Evolutionary conservation across 2,113 vertebrate species (phyloP), one percentile per base, ranked within the genome.

Genomic region (Calyptommatus sinebrachiatus): DNA sequence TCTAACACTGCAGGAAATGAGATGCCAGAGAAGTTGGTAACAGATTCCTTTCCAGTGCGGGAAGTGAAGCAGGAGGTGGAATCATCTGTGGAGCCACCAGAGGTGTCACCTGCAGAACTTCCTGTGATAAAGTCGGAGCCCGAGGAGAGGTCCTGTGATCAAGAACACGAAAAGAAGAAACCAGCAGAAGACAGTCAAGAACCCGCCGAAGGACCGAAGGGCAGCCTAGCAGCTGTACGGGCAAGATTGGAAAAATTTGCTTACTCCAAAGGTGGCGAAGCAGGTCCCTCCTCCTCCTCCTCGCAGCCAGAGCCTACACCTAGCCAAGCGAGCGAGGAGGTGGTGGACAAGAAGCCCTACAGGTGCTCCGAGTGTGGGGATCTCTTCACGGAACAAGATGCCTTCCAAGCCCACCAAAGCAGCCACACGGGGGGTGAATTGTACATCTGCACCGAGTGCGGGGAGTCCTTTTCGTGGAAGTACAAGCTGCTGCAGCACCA

Each of bases 21-120:
- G 21, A 29, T 31, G 11, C 48, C 48, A 53, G 57, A 2, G 2
- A 21, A 70, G 14, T n/a, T 7, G 4, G 5, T 1, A 6, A 8
- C 35, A 1, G 45, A 11, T 24, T 45, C 69, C 11, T 35, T 31
- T 7, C 8, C 2, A 10, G 22, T 45, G 8, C 20, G 4, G 8
- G 21, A n/a, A 12, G n/a, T 14, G 18, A 5, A 35, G 1, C 2
- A 9, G 8, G n/a, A 8, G 18, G 8, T 26, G 1, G 4, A 9
- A 41, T 41, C 35, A 2, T 5, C 35, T 41, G 35, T 41, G 1
- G 2, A 8, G 1, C 18, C 21, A 1, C 20, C 16, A 4, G n/a
- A 28, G 8, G 7, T n/a, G 22, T 14, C 22, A 9, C n/a, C 11
- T 1, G 18, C 11, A 45, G 76, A 57, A 0, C 1, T 10, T 26